Evolutionary conservation across 2,797 vertebrate genomes (phyloP).

Genomic region (Bovichtus variegatus): DNA sequence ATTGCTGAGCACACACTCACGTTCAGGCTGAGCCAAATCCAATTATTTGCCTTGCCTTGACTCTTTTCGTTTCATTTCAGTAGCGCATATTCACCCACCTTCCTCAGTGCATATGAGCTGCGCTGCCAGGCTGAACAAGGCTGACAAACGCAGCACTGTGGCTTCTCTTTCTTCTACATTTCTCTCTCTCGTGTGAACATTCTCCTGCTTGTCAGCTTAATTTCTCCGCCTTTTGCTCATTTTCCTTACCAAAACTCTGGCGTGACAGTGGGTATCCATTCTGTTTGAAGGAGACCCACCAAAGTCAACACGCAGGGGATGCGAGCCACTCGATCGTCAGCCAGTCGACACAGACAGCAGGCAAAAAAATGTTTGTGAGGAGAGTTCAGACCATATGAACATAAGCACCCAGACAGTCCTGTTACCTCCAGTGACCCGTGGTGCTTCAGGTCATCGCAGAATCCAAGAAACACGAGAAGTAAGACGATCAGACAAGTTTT

Average conservation of each 20-base stretch:
- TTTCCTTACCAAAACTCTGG: conserved; percentile 41
- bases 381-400: conserved; percentile 34
- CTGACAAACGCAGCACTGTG: conserved; percentile 65
- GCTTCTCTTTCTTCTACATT: conserved; percentile 32
- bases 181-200: conserved; percentile 53
- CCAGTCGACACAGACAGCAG: conserved; percentile 42
- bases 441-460: conserved; percentile 19
- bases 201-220: conserved; percentile 55
- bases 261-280: conserved; percentile 64
- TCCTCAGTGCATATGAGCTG: conserved; percentile 39
- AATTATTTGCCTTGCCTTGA: conserved; percentile 78
- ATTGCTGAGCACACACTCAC: conserved; percentile 71
- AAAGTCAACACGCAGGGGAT: conserved; percentile 71
- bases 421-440: conserved; percentile 35
- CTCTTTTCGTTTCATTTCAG: conserved; percentile 66
- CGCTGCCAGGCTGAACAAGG: conserved; percentile 51
- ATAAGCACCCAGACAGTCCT: conserved; percentile 6
- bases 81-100: conserved; percentile 61
- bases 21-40: conserved; percentile 76
- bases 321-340: conserved; percentile 25
- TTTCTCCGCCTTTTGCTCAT: conserved; percentile 47
- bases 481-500: neutral
- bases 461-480: neutral
- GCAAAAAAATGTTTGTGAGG: conserved; percentile 38
- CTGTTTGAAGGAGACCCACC: conserved; percentile 61